Evolutionary conservation across 2,797 vertebrate genomes (phyloP).

Genomic region (Clarias laeviceps): DNA sequence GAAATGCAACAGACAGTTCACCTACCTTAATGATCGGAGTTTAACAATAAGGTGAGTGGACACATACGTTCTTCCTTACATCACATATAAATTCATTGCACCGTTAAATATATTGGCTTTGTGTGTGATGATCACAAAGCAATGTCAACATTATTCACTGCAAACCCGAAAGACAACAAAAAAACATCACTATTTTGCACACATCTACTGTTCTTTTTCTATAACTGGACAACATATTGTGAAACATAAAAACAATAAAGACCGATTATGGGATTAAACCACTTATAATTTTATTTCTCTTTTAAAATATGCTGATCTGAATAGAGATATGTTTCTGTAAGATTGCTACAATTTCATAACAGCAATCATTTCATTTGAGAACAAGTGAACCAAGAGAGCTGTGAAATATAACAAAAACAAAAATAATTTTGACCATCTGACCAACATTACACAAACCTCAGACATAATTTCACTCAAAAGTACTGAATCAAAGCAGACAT

Average conservation of each 20-base stretch:
- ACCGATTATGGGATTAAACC: background rate
- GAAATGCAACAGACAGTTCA: background rate
- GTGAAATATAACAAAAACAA: background rate
- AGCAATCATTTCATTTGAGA: background rate
- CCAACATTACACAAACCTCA: background rate
- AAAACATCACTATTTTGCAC: background rate
- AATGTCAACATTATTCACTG: background rate
- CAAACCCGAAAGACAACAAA: background rate
- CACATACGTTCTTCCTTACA: background rate
- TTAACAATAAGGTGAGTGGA: background rate
- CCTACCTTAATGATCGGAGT: background rate
- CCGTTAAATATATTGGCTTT: too few relatives aligned
- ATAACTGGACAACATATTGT: background rate
- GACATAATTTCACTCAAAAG: background rate
- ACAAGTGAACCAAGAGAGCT: background rate
- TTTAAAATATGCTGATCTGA: background rate
- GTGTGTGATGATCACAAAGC: background rate
- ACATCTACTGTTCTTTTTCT: background rate
- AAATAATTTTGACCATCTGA: background rate
- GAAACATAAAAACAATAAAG: background rate
- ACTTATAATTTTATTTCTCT: slow-evolving; percentile 4
- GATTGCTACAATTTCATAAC: background rate
- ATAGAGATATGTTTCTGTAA: slow-evolving; percentile 4
- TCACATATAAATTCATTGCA: background rate
- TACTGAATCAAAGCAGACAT: background rate